These are phyloP conservation scores for Whitmania pigra DNA, from an alignment of 1,140 invertebrate genomes.

Conservation along the genomic window DNA sequence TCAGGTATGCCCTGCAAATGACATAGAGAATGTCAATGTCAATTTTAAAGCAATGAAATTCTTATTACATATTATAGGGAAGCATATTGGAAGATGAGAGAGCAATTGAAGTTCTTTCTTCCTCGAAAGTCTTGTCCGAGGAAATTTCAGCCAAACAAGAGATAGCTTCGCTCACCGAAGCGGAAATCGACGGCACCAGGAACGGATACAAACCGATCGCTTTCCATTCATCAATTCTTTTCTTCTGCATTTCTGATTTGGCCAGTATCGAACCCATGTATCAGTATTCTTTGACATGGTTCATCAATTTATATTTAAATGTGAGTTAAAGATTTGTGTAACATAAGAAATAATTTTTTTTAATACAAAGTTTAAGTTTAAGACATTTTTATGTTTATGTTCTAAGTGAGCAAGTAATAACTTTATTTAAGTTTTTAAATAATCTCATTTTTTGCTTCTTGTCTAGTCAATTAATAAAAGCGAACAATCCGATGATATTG, in stretches of 20 bases:
- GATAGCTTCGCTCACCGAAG: constrained; percentile 38
- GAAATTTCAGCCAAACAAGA: constrained; percentile 43
- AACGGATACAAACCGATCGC: constrained; percentile 42
- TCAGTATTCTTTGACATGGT: constrained; percentile 44
- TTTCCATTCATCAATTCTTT: constrained; percentile 41
- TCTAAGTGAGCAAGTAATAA: background rate
- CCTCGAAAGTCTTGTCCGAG: constrained; percentile 40
- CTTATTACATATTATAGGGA: constrained; percentile 29
- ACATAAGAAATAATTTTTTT: background rate
- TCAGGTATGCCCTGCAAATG: constrained; percentile 45
- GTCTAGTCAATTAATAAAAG: constrained; percentile 42
- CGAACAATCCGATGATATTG: constrained; percentile 33
- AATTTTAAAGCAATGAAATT: background rate
- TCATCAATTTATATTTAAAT: constrained; percentile 42
- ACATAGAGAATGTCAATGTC: too few species aligned
- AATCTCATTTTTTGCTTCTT: constrained; percentile 15
- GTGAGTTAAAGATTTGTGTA: constrained; percentile 30
- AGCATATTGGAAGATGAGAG: constrained; percentile 43
- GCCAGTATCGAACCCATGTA: constrained; percentile 45
- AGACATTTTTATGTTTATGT: background rate
- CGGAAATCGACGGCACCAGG: constrained; percentile 41
- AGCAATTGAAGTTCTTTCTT: constrained; percentile 41
- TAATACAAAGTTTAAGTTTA: background rate
- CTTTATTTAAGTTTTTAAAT: background rate
- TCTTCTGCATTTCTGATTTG: constrained; percentile 44